Evolutionary conservation across 2,797 vertebrate species (phyloP), one percentile per base, ranked within the genome.

Genomic region (Hipposideros larvatus): DNA sequence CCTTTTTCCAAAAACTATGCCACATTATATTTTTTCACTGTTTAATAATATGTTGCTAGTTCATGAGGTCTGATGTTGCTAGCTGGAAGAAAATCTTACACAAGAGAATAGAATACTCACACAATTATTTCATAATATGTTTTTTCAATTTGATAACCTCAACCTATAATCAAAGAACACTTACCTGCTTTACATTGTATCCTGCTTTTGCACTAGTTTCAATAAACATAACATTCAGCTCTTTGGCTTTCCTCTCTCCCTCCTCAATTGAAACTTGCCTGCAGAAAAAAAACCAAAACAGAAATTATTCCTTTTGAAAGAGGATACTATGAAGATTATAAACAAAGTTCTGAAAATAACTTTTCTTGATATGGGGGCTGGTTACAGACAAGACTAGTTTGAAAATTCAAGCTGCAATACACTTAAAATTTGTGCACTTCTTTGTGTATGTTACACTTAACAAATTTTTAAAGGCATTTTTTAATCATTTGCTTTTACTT

Each of bases 181-280:
- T 98, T 98, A 99, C 99, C 99, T 99, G 99, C 98, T 99, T 99
- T 89, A 99, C 99, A 70, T 99, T 99, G 99, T 99, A 99, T 98
- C 99, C 99, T 22, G 99, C 99, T 99, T 99, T 99, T 96, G 99
- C 99, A 98, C 99, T 99, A 98, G 99, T 99, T 99, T 99, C 99
- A 98, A 99, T 99, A 99, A 99, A 99, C 99, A 99, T 99, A 98
- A 99, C 99, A 99, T 99, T 99, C 98, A 99, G 99, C 99, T 99
- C 99, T 99, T 99, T 99, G 99, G 99, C 99, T 99, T 99, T 99
- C 98, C 99, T 99, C 97, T 99, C 99, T 94, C 99, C 99, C 98
- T 99, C 99, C 98, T 99, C 99, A 98, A 99, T 99, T 98, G 99
- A 99, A 98, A 99, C 99, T 99, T 99, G 99, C 98, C 99, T 99